Evolutionary conservation across 2,797 vertebrate species (phyloP).

Genomic region (Acropternis orthonyx): DNA sequence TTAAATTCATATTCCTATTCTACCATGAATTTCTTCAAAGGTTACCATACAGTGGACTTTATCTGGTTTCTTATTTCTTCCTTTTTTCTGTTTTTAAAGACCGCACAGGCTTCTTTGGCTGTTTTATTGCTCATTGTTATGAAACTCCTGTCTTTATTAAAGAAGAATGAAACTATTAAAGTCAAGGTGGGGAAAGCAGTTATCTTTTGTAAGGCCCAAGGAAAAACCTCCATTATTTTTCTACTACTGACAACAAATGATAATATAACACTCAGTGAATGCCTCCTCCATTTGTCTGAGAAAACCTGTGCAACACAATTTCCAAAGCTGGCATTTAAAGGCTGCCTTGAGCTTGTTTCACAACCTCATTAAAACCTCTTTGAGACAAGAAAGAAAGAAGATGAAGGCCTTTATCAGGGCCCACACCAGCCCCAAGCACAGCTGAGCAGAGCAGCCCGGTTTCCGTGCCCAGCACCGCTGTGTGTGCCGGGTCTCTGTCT

Average conservation of each 20-base stretch:
- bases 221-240: not conserved
- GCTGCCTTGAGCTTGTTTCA: not conserved
- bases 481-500: not conserved
- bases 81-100: not conserved
- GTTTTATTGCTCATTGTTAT: not conserved
- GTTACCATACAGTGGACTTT: not conserved
- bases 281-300: not conserved
- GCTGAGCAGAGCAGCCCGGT: not conserved
- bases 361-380: not conserved
- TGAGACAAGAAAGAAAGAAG: not conserved
- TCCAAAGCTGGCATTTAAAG: not conserved
- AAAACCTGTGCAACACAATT: not conserved
- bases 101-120: not conserved
- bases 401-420: not conserved
- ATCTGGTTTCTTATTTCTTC: not conserved
- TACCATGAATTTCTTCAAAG: not conserved
- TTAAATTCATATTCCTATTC: not conserved
- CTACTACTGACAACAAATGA: not conserved
- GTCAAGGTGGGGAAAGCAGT: not conserved
- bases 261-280: not conserved
- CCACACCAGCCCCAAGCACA: not conserved
- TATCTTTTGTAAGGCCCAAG: not conserved
- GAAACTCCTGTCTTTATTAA: not conserved
- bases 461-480: not conserved
- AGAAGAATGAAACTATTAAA: not conserved